phyloP scores from a whole-genome alignment of 2,888 invertebrate genomes.

The Caenorhabditis panamensis region DNA sequence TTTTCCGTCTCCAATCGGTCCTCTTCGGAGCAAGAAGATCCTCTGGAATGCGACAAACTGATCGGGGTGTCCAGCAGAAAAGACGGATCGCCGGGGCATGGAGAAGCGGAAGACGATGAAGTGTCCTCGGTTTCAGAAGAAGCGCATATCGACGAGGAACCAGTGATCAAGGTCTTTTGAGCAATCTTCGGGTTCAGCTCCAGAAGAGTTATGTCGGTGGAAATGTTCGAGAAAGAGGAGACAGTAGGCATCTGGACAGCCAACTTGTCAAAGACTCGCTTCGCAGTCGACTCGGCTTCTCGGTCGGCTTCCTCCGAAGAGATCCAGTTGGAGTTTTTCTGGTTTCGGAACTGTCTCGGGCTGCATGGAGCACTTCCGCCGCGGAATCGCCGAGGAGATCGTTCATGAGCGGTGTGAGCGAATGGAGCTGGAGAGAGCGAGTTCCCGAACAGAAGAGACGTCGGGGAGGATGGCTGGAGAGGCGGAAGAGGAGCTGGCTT shows the following conservation, averaged over 20 bases:
- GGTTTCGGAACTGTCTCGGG: conserved; percentile 7
- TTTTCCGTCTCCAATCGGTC: not conserved
- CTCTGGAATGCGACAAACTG: conserved; percentile 29
- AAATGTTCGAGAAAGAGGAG: conserved; percentile 11
- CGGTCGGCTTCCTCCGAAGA: not conserved
- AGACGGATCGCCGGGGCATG: not conserved
- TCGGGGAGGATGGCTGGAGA: not conserved
- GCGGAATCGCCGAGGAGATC: not conserved
- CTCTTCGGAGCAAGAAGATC: conserved; percentile 10
- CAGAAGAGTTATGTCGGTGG: conserved; percentile 48
- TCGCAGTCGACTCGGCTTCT: conserved; percentile 37
- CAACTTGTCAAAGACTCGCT: conserved; percentile 52
- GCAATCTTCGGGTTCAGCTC: conserved; percentile 42
- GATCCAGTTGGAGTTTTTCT: no score
- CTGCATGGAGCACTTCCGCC: not conserved
- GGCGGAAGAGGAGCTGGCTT: conserved; percentile 8
- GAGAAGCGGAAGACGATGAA: not conserved
- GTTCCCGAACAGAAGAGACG: not conserved
- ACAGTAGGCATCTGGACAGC: conserved; percentile 15
- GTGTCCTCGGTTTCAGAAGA: conserved; percentile 14
- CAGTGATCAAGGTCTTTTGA: not conserved
- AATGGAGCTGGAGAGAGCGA: not conserved
- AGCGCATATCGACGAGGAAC: not conserved
- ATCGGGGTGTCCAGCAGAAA: conserved; percentile 30
- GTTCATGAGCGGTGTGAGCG: not conserved